Evolutionary conservation across 1,140 invertebrate genomes (phyloP), one percentile per base, ranked within the genome.

Genomic region (Odontomachus brunneus): DNA sequence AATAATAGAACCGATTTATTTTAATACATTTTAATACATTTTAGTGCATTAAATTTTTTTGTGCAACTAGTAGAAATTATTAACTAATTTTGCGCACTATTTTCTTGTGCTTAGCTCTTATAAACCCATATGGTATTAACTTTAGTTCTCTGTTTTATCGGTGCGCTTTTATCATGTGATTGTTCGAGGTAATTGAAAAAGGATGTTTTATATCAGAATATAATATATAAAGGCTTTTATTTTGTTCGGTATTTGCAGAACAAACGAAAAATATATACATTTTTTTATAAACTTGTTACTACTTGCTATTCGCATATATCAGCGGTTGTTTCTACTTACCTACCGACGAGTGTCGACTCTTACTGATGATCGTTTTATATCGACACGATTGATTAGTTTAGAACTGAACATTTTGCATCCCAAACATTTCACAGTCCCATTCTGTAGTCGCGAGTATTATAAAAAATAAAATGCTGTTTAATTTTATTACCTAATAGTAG

Each of bases 401-500:
- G 12, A 59, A 44, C 0, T 19, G 57, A 17, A 57, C 3, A 72
- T 73, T 7, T 57, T 29, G 14, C 2, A 29, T 69, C 15, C 17
- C 24, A 24, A 48, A 44, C 44, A 73, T 59, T 26, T 44, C 44
- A 62, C 22, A n/a, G 7, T 29, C 22, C 11, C 29, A 3, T 33
- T 22, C 1, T 53, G 3, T 24, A 59, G 24, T 1, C 9, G 38
- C 38, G 38, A n/a, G 24, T 1, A 44, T 44, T 44, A 51, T 14
- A 53, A 53, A 71, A 22, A 33, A 33, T 3, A 33, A 33, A 33
- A 33, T 33, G 4, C 15, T 74, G 44, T 14, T 38, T 5, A 59
- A 17, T 22, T 75, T 66, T 49, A 29, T 49, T 19, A 26, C 38
- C 38, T n/a, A 62, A n/a, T 51, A 75, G n/a, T 5, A 55, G 11